Conservation (phyloP, 2,888 invertebrate genomes). For the Papilio gigon region DNA sequence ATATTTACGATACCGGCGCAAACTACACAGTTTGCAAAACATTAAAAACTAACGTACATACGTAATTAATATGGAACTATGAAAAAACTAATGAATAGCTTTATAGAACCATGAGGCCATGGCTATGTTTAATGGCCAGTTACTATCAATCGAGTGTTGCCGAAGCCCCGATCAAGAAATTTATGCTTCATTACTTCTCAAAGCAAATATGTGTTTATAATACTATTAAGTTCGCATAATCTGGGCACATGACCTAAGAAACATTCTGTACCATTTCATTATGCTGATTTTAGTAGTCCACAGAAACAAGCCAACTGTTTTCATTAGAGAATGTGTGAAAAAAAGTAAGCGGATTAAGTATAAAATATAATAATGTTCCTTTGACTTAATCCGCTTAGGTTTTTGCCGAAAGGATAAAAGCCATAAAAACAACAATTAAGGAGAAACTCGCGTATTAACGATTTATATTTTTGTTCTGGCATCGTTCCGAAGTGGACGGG, state of each 20-base stretch:
- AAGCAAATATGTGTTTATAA: neutral
- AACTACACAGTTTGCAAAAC: constrained; percentile 29
- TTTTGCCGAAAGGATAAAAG: neutral
- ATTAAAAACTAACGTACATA: constrained; percentile 11
- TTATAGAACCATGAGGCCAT: neutral
- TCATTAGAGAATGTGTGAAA: neutral
- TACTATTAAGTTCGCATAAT: neutral
- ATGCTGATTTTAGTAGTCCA: neutral
- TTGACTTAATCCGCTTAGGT: neutral
- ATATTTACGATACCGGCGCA: constrained; percentile 38
- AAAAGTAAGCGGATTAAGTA: no score
- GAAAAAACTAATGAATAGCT: neutral
- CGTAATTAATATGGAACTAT: constrained; percentile 14
- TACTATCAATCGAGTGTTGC: neutral
- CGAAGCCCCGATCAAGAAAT: neutral
- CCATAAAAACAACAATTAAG: constrained; percentile 7
- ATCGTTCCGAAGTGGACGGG: neutral
- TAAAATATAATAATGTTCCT: neutral
- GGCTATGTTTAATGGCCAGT: neutral
- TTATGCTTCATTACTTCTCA: neutral
- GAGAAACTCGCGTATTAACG: neutral
- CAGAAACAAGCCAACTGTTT: neutral
- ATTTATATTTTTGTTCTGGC: neutral
- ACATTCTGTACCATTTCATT: no score
- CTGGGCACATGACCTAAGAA: no score